Evolutionary conservation across 2,113 vertebrate genomes (phyloP), one percentile per base, ranked within the genome.

Genomic region (Ifrita kowaldi): DNA sequence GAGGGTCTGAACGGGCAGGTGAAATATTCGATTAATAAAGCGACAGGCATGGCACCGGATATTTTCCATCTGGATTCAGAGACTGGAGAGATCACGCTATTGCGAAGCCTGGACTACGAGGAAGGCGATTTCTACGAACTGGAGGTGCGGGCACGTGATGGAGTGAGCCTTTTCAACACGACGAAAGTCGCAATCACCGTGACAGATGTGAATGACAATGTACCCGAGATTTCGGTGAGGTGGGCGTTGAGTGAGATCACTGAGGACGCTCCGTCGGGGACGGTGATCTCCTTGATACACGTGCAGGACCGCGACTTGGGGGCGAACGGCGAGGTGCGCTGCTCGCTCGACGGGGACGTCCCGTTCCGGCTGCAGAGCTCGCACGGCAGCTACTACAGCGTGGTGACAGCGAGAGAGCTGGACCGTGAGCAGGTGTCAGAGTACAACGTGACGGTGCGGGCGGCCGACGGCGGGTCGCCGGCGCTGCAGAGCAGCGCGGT

Each of bases 171-270:
- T 12, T 86, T 0, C 0, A 24, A 49, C 20, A 67, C 3, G 0
- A 16, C 60, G 0, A 67, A 57, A 11, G 35, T 75, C 1, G 1
- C 2, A 10, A 44, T 67, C 0, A 11, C 11, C 0, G 70, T 86
- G 14, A 96, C 97, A 3, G 98, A 98, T 24, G 87, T 98, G 3
- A 99, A 98, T 20, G 98, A 98, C 55, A 98, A 98, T 50, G 19
- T 3, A 2, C 67, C 67, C 0, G 47, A 3, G 39, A 41, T 41
- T 41, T 41, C 39, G 5, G 39, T 41, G 39, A 5, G 39, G 39
- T 41, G 11, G 39, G 39, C 12, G 13, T 14, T 42, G 28, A 52
- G 4, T 1, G 37, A 27, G 32, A 22, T 79, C 4, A 30, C 60
- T 1, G 76, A 79, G 9, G 39, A 79, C 11, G 4, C 62, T 4